A percentile compares a stretch with the other conserved stretches of the same genome.
These are phyloP conservation scores for Drosophila eugracilis DNA, from an alignment of 1,140 invertebrate genomes.

Conservation along the genomic window DNA sequence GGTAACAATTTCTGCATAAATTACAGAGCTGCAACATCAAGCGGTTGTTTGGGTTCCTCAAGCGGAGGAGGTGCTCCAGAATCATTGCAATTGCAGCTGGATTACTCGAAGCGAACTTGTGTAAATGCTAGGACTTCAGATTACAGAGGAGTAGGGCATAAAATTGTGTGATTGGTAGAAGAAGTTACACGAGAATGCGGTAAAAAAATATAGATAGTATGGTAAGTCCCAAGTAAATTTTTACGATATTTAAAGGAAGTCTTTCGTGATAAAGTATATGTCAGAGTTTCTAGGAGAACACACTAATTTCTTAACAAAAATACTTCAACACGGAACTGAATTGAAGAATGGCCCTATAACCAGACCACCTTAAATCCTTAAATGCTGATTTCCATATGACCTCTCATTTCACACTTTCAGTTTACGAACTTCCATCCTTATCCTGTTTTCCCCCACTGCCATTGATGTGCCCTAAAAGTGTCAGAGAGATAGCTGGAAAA, in stretches of 20 bases:
- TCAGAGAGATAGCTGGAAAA: conserved; percentile 52
- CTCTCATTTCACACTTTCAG: conserved; percentile 1
- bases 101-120: conserved; percentile 29
- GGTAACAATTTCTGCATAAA: conserved; percentile 77
- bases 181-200: not conserved
- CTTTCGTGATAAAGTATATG: no score
- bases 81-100: conserved; percentile 45
- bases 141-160: not conserved
- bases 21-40: conserved; percentile 61
- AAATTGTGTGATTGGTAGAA: not conserved
- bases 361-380: no score
- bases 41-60: conserved; percentile 18
- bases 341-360: no score
- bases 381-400: no score
- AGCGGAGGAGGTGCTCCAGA: conserved; percentile 3
- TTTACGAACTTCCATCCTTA: conserved; percentile 16
- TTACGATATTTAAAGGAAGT: no score
- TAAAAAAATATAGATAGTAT: not conserved
- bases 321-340: no score
- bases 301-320: no score
- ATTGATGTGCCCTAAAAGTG: conserved; percentile 61
- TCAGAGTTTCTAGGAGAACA: no score
- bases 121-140: conserved; percentile 17
- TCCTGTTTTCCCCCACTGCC: conserved; percentile 18
- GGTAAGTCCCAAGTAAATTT: no score